A percentile compares a stretch with the other conserved stretches of the same genome.
These are phyloP conservation scores for Strigamia crassipes DNA, from an alignment of 2,888 invertebrate genomes.

Conservation along the genomic window DNA sequence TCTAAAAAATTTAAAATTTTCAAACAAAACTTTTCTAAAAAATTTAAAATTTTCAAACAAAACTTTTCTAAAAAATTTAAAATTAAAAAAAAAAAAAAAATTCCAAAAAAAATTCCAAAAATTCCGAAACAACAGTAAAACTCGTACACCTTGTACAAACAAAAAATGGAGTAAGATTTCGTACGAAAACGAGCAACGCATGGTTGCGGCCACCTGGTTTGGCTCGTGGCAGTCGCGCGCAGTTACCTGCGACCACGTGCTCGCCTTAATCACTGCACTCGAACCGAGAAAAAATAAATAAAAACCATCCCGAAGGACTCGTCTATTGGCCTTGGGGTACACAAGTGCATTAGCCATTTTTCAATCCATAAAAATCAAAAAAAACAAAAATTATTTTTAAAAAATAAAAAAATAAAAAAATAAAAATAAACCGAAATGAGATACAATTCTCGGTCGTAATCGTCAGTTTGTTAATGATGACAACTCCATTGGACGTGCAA, in stretches of 20 bases:
- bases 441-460: neutral
- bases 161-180: neutral
- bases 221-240: conserved; percentile 42
- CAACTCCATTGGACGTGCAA: conserved; percentile 22
- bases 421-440: neutral
- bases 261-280: conserved; percentile 32
- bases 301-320: conserved; percentile 35
- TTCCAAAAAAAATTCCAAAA: neutral
- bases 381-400: neutral
- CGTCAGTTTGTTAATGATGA: neutral
- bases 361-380: neutral
- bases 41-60: neutral
- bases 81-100: neutral
- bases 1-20: too few relatives aligned
- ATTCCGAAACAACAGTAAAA: neutral
- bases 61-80: neutral
- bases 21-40: neutral
- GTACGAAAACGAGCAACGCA: neutral
- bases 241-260: conserved; percentile 39
- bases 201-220: conserved; percentile 34
- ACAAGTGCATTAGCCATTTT: neutral
- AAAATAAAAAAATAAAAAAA: neutral
- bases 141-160: conserved; percentile 18
- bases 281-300: neutral
- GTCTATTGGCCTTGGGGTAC: neutral